Evolutionary conservation across 1,140 invertebrate genomes (phyloP), one percentile per base, ranked within the genome.

Genomic region (Apis cerana): DNA sequence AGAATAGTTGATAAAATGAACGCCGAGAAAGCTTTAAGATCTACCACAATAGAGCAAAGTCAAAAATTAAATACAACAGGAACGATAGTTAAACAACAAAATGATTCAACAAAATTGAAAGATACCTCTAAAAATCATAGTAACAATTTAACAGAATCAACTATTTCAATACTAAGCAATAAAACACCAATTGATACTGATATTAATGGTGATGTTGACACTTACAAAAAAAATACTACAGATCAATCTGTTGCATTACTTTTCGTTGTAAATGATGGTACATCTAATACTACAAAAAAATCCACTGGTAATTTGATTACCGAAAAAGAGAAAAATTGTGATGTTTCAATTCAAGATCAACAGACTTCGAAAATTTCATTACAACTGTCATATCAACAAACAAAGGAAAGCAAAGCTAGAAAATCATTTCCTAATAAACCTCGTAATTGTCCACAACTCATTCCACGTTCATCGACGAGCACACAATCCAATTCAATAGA

Each of bases 381-480:
- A 7, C 19, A n/a, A 27, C 21, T 27, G 9, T 71, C 67, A 0
- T 23, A 48, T 17, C 64, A 65, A 33, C 67, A 65, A 19, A 82
- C 78, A 21, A 91, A 88, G 56, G 89, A 92, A 23, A 90, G 87
- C 12, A 93, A 90, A 71, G 93, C 93, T 5, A 89, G 88, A 10
- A 94, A 94, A 72, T 89, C 90, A 0, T 93, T 94, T 52, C 83
- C 88, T 19, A 93, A 90, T 68, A 93, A 90, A 68, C 54, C 89
- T 7, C 89, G 3, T 58, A 64, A 61, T 85, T 83, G 50, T 33
- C 54, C 43, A 17, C 87, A 72, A 76, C 78, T 59, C n/a, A 10
- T 19, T 72, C 56, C 78, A 19, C 43, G n/a, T n/a, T 33, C 72
- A 15, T 69, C 79, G 8, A n/a, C 72, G 0, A 82, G 12, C 21